A percentile compares a stretch with the other conserved stretches of the same genome.
Evolutionary conservation across 2,888 invertebrate species (phyloP).

Genomic region (Chymomyza procnemis): DNA sequence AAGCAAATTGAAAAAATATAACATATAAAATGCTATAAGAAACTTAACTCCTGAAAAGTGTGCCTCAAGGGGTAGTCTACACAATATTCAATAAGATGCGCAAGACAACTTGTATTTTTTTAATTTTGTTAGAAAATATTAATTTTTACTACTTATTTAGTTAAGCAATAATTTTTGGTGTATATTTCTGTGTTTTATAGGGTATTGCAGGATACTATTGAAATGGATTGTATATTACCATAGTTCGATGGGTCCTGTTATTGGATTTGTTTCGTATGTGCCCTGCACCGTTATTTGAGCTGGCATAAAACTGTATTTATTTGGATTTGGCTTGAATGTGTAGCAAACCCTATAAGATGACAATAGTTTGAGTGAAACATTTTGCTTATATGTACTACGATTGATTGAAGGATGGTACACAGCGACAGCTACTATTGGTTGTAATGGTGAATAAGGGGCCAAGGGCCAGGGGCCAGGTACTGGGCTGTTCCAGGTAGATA

Average conservation of each 20-base stretch:
- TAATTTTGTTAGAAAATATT: no score
- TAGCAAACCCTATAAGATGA: conserved; percentile 76
- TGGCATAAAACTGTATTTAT: conserved; percentile 76
- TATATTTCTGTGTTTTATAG: neutral
- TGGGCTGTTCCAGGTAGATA: neutral
- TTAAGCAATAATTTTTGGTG: neutral
- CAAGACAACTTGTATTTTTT: no score
- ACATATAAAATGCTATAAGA: no score
- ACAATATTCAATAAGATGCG: no score
- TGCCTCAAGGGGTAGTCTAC: no score
- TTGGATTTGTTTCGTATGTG: conserved; percentile 75
- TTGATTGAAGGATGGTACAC: neutral
- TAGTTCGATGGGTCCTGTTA: conserved; percentile 76
- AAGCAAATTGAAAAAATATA: no score
- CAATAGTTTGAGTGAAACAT: conserved; percentile 11
- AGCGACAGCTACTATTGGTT: neutral
- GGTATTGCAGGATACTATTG: conserved; percentile 8
- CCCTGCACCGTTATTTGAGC: conserved; percentile 76
- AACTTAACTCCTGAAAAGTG: no score
- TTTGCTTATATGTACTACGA: conserved; percentile 2
- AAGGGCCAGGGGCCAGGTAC: no score
- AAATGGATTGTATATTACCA: conserved; percentile 64
- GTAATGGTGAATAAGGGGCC: conserved; percentile 4
- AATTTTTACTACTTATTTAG: no score
- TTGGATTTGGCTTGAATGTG: conserved; percentile 77